phyloP scores from a whole-genome alignment of 1,140 invertebrate genomes.

The Papilio machaon region DNA sequence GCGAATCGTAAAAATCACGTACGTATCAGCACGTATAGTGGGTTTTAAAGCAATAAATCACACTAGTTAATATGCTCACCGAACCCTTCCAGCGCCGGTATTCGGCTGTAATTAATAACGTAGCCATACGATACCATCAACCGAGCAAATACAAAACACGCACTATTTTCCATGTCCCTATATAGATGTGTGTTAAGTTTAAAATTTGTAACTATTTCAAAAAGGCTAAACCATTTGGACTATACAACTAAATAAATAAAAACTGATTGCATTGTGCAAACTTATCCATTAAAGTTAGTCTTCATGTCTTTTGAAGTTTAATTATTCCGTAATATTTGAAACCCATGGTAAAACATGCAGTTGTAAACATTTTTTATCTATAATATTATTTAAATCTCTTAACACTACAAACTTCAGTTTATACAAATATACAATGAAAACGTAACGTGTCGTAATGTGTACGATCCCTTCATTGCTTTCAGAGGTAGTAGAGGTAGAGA shows the following conservation, averaged over 20 bases:
- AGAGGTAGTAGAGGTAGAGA: slow-evolving; percentile 45
- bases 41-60: slow-evolving; percentile 52
- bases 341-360: too few species aligned
- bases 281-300: too few species aligned
- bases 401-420: background rate
- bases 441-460: slow-evolving; percentile 25
- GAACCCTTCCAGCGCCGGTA: slow-evolving; percentile 55
- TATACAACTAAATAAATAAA: too few species aligned
- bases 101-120: slow-evolving; percentile 62
- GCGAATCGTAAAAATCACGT: slow-evolving; percentile 53
- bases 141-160: slow-evolving; percentile 48
- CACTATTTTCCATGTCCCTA: slow-evolving; percentile 41
- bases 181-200: background rate
- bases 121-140: slow-evolving; percentile 54
- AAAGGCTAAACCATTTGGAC: background rate
- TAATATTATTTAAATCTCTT: background rate
- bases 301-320: too few species aligned
- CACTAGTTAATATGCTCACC: slow-evolving; percentile 52
- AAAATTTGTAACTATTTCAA: background rate
- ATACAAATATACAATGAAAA: background rate
- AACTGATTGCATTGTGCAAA: too few species aligned
- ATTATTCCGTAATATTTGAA: too few species aligned
- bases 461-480: slow-evolving; percentile 40
- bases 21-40: slow-evolving; percentile 57
- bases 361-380: background rate